Evolutionary conservation across 2,797 vertebrate species (phyloP).

Genomic region (Acropternis orthonyx): DNA sequence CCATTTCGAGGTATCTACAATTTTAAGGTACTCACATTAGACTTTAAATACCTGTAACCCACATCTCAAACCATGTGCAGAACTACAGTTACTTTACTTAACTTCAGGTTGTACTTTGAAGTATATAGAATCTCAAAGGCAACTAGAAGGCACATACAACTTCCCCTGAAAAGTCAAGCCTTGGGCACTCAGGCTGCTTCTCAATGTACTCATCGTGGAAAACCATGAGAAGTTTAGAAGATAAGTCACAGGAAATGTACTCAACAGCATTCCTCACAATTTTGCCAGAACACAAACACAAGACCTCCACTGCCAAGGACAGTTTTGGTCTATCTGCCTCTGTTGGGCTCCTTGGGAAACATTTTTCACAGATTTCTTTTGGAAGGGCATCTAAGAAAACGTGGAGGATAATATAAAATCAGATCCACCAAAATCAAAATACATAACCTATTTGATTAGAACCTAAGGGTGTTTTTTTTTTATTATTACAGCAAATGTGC

Average conservation of each 20-base stretch:
- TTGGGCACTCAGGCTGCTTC: background rate
- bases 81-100: background rate
- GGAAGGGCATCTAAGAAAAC: background rate
- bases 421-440: conserved; percentile 8
- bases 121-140: background rate
- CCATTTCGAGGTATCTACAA: background rate
- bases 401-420: background rate
- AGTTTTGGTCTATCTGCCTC: background rate
- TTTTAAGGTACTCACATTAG: background rate
- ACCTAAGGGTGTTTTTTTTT: background rate
- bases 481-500: background rate
- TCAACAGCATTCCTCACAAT: background rate
- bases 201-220: background rate
- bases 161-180: background rate
- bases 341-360: background rate
- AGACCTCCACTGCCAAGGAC: background rate
- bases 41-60: background rate
- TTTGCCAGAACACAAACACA: background rate
- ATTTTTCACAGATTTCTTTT: background rate
- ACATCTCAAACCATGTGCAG: background rate
- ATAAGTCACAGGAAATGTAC: background rate
- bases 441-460: background rate
- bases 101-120: background rate
- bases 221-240: background rate
- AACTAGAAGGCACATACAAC: background rate